Percentiles rank a stretch among this genome's conserved stretches.
Evolutionary conservation across 1,140 invertebrate species (phyloP).

Genomic region (Trachymyrmex cornetzi): DNA sequence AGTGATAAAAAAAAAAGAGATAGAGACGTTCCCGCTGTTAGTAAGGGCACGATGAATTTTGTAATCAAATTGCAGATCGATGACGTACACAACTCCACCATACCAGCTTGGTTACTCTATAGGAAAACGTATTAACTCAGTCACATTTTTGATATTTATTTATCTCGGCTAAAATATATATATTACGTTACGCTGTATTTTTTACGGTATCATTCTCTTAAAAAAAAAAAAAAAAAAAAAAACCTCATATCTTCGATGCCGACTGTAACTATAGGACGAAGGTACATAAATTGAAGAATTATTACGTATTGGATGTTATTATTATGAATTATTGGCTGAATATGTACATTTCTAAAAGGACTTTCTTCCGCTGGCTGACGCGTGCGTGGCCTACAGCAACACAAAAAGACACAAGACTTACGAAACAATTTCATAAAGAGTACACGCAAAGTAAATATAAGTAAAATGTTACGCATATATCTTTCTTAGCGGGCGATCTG

Average conservation of each 20-base stretch:
- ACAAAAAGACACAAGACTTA: slow-evolving; percentile 53
- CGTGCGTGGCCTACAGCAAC: slow-evolving; percentile 43
- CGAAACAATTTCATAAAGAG: slow-evolving; percentile 41
- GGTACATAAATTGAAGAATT: background rate
- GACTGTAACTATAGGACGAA: background rate
- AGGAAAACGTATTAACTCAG: background rate
- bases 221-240: no score
- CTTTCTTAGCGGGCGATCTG: slow-evolving; percentile 24
- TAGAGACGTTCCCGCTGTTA: slow-evolving; percentile 25
- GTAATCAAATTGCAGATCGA: slow-evolving; percentile 33
- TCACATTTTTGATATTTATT: slow-evolving; percentile 17
- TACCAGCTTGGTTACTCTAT: slow-evolving; percentile 4
- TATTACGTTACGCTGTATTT: slow-evolving; percentile 6
- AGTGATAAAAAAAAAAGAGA: background rate
- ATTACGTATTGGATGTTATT: slow-evolving; percentile 6
- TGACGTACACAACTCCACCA: background rate
- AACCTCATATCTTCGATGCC: background rate
- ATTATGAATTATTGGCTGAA: slow-evolving; percentile 40
- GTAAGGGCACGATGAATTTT: slow-evolving; percentile 15
- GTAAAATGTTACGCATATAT: slow-evolving; percentile 45
- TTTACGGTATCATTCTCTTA: background rate
- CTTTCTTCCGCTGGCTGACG: slow-evolving; percentile 46
- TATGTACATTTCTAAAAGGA: slow-evolving; percentile 58
- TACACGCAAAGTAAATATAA: slow-evolving; percentile 42
- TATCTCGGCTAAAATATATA: background rate